Base-by-base conservation (phyloP, 2,113 vertebrate genomes). In the Fregata magnificens region DNA sequence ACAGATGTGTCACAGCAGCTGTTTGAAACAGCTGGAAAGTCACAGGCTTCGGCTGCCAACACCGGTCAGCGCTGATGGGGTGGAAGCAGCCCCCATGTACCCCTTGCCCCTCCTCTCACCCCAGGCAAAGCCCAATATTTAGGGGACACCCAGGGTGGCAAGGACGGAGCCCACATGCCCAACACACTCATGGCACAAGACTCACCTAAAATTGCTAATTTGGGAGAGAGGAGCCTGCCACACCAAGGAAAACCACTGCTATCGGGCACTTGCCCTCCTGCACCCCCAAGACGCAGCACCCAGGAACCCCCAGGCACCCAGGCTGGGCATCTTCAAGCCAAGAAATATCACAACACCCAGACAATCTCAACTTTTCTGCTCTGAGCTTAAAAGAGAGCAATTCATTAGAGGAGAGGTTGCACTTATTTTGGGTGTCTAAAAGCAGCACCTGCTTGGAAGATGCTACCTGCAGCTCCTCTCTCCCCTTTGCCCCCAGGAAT, bases 1-100 rank as follows among this genome's bases (percentile, higher is more conserved):
- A 4, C 1, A 3, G 40, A 2, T 3, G 10, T 1, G 26, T 36
- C 38, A 11, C 38, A 26, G 29, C 8, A 1, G 18, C 38, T 3
- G 0, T 6, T 20, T 2, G 2, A 34, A 76, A 42, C 11, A 7
- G 18, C 38, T 62, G 80, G 74, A 6, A 42, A 34, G 52, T 13
- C 2, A 0, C 9, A 9, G 69, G 22, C 18, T 81, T 42, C 18
- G 5, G 52, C 56, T 62, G 80, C 56, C 34, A 4, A 5, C 18
- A 36, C 45, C 5, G 5, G 21, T 17, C 8, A 7, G 61, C 58
- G 40, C 31, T 0, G 0, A 19, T 3, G 47, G 80, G 80, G 38
- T 77, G 58, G 42, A 12, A 47, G 18, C 3, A 7, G 21, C 15
- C 45, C 25, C 26, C 1, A 0, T 3, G 29, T 8, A 3, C 6